Conservation (phyloP, 1,140 invertebrate species). For the Drosophila nigrodunni region DNA sequence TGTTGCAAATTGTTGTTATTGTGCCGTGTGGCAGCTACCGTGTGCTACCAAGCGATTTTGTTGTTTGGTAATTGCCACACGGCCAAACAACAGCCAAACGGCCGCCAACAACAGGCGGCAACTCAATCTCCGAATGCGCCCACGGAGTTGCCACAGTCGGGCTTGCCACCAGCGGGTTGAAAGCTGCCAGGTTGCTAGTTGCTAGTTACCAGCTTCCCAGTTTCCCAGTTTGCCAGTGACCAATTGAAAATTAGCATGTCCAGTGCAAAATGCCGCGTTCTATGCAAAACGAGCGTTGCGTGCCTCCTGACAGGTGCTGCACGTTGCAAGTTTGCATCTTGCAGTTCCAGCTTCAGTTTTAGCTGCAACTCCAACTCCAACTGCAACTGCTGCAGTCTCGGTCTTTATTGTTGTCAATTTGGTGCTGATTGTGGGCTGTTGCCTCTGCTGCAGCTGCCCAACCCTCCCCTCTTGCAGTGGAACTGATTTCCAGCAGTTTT, state of each 20-base stretch:
- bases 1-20: constrained; percentile 65
- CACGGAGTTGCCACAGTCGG: constrained; percentile 16
- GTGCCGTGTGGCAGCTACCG: constrained; percentile 56
- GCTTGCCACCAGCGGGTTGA: constrained; percentile 30
- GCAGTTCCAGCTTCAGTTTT: constrained; percentile 54
- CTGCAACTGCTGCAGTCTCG: constrained; percentile 32
- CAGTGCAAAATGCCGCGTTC: constrained; percentile 36
- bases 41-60: constrained; percentile 52
- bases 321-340: neutral
- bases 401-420: constrained; percentile 75
- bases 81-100: constrained; percentile 18
- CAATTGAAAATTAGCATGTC: constrained; percentile 82
- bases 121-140: constrained; percentile 64
- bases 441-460: too few species aligned
- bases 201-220: constrained; percentile 9
- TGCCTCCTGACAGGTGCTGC: constrained; percentile 19
- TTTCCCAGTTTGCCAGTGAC: constrained; percentile 41
- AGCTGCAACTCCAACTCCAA: constrained; percentile 49
- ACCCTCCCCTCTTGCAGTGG: neutral
- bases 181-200: constrained; percentile 15
- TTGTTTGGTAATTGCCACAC: constrained; percentile 66
- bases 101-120: constrained; percentile 53
- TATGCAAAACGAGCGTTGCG: constrained; percentile 53
- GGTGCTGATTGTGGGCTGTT: constrained; percentile 63
- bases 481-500: constrained; percentile 11